Conservation (phyloP, 1,140 invertebrate genomes). For the Drosophila pseudoananassae region DNA sequence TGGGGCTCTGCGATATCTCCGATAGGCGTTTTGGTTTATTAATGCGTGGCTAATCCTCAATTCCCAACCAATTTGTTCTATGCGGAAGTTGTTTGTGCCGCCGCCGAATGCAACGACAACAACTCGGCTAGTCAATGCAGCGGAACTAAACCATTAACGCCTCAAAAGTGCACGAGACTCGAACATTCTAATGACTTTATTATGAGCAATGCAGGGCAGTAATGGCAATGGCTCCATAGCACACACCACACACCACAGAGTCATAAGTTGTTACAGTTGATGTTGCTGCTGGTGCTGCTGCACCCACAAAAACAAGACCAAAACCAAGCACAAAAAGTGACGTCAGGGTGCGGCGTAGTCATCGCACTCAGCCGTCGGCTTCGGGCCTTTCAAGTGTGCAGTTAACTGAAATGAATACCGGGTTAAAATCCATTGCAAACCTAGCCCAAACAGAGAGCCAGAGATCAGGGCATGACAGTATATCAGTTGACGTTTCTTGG, state of each 20-base stretch:
- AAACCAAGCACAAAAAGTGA: constrained; percentile 54
- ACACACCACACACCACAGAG: constrained; percentile 4
- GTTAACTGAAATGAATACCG: constrained; percentile 75
- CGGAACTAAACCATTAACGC: constrained; percentile 80
- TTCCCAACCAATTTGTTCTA: constrained; percentile 48
- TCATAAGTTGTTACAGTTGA: constrained; percentile 45
- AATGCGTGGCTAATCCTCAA: constrained; percentile 39
- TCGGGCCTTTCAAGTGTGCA: constrained; percentile 73
- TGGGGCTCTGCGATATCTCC: not conserved
- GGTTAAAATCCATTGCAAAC: constrained; percentile 21
- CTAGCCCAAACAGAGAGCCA: constrained; percentile 18
- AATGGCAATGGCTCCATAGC: constrained; percentile 13
- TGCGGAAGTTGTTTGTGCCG: constrained; percentile 56
- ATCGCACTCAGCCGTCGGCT: constrained; percentile 54
- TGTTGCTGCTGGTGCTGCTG: constrained; percentile 43
- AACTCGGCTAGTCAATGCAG: constrained; percentile 62
- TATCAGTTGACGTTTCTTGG: constrained; percentile 72
- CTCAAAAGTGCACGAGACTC: constrained; percentile 47
- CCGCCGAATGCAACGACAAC: constrained; percentile 24
- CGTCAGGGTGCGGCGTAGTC: constrained; percentile 74
- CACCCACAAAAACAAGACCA: constrained; percentile 54
- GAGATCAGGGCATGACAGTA: constrained; percentile 69
- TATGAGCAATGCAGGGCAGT: constrained; percentile 75
- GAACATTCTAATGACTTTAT: constrained; percentile 82
- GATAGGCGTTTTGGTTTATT: constrained; percentile 22